A percentile compares a stretch with the other conserved stretches of the same genome.
Conservation (phyloP, 1,140 invertebrate genomes). For the Drosophila baimaii region DNA sequence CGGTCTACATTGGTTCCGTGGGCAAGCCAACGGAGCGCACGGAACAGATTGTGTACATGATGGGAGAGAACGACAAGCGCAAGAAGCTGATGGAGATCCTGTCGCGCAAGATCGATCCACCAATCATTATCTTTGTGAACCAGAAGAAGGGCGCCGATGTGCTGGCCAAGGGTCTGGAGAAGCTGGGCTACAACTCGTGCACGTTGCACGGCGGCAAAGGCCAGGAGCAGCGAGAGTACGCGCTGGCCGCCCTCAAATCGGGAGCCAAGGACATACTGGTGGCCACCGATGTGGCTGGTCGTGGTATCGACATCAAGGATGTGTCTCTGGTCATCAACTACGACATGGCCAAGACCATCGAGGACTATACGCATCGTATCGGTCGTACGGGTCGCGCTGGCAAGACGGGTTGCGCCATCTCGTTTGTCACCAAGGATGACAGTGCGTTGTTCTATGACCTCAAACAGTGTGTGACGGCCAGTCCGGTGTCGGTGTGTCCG, state of each 20-base stretch:
- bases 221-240: conserved; percentile 99
- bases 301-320: conserved; percentile 99
- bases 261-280: conserved; percentile 99
- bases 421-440: conserved; percentile 99
- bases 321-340: conserved; percentile 99
- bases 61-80: conserved; percentile 97
- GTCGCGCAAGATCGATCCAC: conserved; percentile 94
- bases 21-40: conserved; percentile 99
- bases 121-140: conserved; percentile 99
- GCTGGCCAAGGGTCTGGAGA: conserved; percentile 97
- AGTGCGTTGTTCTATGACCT: conserved; percentile 98
- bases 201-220: conserved; percentile 99
- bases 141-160: conserved; percentile 99
- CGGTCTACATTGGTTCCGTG: conserved; percentile 99
- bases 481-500: conserved; percentile 97
- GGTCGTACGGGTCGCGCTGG: conserved; percentile 99
- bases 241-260: conserved; percentile 96
- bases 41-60: conserved; percentile 98
- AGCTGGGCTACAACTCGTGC: conserved; percentile 98
- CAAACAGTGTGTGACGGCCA: conserved; percentile 94
- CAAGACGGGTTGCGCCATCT: conserved; percentile 97
- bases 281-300: conserved; percentile 99
- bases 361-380: conserved; percentile 99
- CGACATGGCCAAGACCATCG: conserved; percentile 99
- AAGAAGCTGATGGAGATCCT: conserved; percentile 95